Evolutionary conservation across 2,888 invertebrate species (phyloP), one percentile per base, ranked within the genome.

Genomic region (Rhabditoides inermis): DNA sequence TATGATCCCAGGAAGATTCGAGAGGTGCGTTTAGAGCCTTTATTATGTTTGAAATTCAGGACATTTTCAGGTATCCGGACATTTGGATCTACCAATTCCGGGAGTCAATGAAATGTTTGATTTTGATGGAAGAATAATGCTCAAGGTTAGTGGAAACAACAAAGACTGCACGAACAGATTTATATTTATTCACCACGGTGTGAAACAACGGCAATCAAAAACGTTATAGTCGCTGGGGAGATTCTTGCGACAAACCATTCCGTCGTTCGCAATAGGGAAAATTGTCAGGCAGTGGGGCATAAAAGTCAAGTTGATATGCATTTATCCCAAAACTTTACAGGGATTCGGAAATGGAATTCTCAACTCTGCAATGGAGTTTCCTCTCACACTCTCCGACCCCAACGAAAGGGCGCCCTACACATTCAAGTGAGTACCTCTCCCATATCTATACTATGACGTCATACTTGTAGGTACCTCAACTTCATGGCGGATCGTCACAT

Each of bases 31-130:
- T n/a, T n/a, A n/a, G n/a, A n/a, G n/a, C 10, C 35, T 7, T 26
- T 32, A 12, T 32, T 32, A n/a, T n/a, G n/a, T n/a, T n/a, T n/a
- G n/a, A n/a, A n/a, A n/a, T n/a, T n/a, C n/a, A n/a, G n/a, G n/a
- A n/a, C n/a, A n/a, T n/a, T n/a, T n/a, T n/a, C n/a, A n/a, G n/a
- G n/a, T n/a, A n/a, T n/a, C n/a, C 41, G 64, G 68, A 0, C 68
- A 69, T 40, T 52, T 69, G 45, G 68, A 69, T 51, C 50, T 68
- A 4, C 69, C 68, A 3, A 46, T 70, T 15, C 63, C 60, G 7
- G 70, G 70, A 2, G 51, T 70, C n/a, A 70, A 70, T 46, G 70
- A 70, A 30, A 45, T 70, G 18, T 70, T 70, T 44, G 70, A 70
- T 52, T 66, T 70, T 42, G 70, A 70, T 45, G 70, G 70, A 15